Evolutionary conservation across 2,888 invertebrate genomes (phyloP).

Genomic region (Cylindroiulus punctatus): DNA sequence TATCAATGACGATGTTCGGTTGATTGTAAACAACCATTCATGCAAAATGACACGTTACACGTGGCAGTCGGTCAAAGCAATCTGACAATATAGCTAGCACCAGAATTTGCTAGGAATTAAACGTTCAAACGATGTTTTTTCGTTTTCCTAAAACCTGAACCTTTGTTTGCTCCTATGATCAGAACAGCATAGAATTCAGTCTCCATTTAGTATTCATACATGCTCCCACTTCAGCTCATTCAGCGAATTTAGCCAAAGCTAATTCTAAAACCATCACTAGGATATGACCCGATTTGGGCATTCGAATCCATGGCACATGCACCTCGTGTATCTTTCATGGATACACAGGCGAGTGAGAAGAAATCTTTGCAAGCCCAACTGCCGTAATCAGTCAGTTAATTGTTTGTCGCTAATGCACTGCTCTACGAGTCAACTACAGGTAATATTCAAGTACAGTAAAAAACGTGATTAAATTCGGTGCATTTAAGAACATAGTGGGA

Average conservation of each 20-base stretch:
- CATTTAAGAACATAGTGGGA: neutral
- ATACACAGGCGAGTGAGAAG: slow-evolving; percentile 29
- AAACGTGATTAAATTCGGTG: neutral
- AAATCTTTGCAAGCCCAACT: slow-evolving; percentile 16
- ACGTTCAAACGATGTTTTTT: neutral
- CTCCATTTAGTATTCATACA: neutral
- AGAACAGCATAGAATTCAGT: neutral
- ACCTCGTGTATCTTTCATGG: slow-evolving; percentile 12
- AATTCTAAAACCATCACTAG: neutral
- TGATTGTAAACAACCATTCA: neutral
- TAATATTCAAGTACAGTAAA: neutral
- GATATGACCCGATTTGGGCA: slow-evolving; percentile 6
- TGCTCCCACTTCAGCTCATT: neutral
- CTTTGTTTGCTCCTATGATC: neutral
- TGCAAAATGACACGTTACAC: neutral
- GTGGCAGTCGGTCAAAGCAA: neutral
- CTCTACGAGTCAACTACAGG: neutral
- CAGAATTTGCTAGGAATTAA: neutral
- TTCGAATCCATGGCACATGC: slow-evolving; percentile 6
- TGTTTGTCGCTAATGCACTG: neutral
- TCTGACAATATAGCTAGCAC: neutral
- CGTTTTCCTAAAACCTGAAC: neutral
- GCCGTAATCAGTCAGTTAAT: neutral
- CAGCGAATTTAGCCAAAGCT: slow-evolving; percentile 8
- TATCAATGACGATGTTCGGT: neutral